These are phyloP conservation scores for Microplitis deprimator DNA, from an alignment of 2,888 invertebrate genomes.

Conservation along the genomic window DNA sequence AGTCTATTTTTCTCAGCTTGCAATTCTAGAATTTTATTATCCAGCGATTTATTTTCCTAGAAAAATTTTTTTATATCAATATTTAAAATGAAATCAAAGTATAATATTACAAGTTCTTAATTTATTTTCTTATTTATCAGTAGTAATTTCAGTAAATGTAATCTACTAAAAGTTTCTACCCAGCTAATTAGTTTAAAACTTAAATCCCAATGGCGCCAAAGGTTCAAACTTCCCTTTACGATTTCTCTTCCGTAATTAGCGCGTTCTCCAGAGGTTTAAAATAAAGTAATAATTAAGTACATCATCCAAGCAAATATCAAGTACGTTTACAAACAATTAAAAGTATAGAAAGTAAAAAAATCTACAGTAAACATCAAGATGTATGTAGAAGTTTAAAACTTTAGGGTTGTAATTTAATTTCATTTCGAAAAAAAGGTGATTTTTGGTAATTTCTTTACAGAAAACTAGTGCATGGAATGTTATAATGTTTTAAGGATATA, in stretches of 20 bases:
- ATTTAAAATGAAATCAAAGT: neutral
- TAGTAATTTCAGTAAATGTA: neutral
- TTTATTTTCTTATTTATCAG: neutral
- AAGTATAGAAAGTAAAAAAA: too few relatives aligned
- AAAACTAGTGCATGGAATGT: too few relatives aligned
- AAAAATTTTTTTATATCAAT: slow-evolving; percentile 34
- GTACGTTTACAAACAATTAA: neutral
- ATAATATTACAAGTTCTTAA: slow-evolving; percentile 22
- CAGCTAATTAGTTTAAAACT: slow-evolving; percentile 24
- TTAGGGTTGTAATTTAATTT: too few relatives aligned
- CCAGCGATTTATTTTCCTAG: slow-evolving; percentile 64
- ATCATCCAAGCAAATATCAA: neutral
- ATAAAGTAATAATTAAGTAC: neutral
- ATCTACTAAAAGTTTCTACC: neutral
- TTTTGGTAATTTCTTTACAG: too few relatives aligned
- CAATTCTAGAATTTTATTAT: slow-evolving; percentile 59
- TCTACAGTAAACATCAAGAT: too few relatives aligned
- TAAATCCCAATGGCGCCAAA: neutral
- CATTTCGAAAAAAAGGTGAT: too few relatives aligned
- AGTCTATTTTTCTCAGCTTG: slow-evolving; percentile 59
- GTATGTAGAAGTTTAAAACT: too few relatives aligned
- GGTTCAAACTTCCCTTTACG: slow-evolving; percentile 2
- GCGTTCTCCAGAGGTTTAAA: neutral
- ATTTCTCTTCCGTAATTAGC: neutral
- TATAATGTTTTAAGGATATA: too few relatives aligned